Base-by-base conservation (phyloP, 2,888 invertebrate genomes). In the Tuta absoluta region DNA sequence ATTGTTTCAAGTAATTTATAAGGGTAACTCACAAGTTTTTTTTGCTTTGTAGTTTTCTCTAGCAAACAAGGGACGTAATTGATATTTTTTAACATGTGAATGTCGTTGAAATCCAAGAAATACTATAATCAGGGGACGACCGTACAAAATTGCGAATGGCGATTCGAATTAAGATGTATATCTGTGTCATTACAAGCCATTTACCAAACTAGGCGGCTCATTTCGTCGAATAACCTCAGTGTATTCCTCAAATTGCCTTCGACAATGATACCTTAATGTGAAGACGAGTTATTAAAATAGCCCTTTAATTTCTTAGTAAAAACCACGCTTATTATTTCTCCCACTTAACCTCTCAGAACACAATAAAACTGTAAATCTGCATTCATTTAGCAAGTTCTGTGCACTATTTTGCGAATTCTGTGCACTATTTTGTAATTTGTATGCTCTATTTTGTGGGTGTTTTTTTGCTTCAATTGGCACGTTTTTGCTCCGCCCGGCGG, bases 301-400 rank as follows among this genome's bases (percentile, higher is more conserved):
- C 51, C 23, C 23, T 53, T 53, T 53, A 45, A 53, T 41, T 48
- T 48, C 48, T 19, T 45, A 4, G 37, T 58, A 58, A 63, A 63
- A 58, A 41, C 49, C 38, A 23, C 23, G 51, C 51, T 60, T 41
- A 60, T 64, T 64, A 61, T 53, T 64, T 61, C 28, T 41, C 41
- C 41, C 24, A 33, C 19, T 24, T 17, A 41, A 64, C 12, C 33
- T 19, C 49, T 33, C 67, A 65, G 65, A 69, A 67, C 68, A 80
- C 74, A 76, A 76, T 76, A 78, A 76, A 75, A 74, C 75, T 72
- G 74, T 82, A 81, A 82, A 83, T 80, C 74, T 74, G 71, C 67
- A 17, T 78, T 83, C 80, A 84, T 85, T 85, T 83, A 80, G 45
- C 8, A 14, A 24, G 0, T 53, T 21, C 12, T 23, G 12, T 19